A percentile compares a stretch with the other conserved stretches of the same genome.
Conservation (phyloP, 2,113 vertebrate species). For the Chrysemys picta region DNA sequence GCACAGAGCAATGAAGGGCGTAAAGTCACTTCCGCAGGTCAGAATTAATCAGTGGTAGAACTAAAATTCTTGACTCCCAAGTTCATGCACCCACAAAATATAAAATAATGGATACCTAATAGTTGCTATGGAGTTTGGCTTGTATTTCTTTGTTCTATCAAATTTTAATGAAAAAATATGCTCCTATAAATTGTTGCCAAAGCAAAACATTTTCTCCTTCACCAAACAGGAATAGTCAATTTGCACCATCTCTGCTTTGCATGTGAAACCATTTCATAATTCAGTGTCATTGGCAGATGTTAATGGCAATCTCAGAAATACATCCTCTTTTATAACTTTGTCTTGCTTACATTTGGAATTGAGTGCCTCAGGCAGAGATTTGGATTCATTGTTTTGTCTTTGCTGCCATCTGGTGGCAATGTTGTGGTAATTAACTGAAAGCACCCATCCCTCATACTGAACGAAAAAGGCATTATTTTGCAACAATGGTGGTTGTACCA, state of each 20-base stretch:
- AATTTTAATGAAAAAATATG: background rate
- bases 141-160: background rate
- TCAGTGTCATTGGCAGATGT: background rate
- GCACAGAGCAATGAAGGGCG: background rate
- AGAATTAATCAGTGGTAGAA: background rate
- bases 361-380: background rate
- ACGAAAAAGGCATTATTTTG: background rate
- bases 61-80: background rate
- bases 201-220: background rate
- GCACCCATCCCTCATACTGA: too few species aligned
- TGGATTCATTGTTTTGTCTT: constrained; percentile 17
- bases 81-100: background rate
- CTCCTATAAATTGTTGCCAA: background rate
- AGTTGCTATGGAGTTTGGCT: background rate
- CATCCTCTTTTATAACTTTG: background rate
- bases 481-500: too few species aligned
- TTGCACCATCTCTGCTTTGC: background rate
- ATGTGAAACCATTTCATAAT: background rate
- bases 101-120: background rate
- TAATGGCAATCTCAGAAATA: background rate
- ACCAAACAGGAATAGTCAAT: background rate
- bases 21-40: background rate
- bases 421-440: background rate
- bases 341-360: background rate
- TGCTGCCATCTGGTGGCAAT: constrained; percentile 64